phyloP scores from a whole-genome alignment of 2,113 vertebrate genomes.

The Triplophysa dalaica region DNA sequence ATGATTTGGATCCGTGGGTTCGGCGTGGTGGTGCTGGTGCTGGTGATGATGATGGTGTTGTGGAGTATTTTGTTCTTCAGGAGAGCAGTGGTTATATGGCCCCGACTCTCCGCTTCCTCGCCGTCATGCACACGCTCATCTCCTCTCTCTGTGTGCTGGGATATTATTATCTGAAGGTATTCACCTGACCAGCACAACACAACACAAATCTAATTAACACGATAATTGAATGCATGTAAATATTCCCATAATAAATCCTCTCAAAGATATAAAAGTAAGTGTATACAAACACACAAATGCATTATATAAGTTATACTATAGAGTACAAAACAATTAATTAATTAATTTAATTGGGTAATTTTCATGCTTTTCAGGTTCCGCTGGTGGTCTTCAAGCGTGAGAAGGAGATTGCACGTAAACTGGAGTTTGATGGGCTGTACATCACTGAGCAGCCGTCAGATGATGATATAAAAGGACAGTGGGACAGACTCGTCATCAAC shows the following conservation, averaged over 20 bases:
- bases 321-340: too few relatives aligned
- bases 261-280: too few relatives aligned
- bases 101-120: constrained; percentile 85
- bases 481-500: constrained; percentile 96
- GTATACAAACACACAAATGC: too few relatives aligned
- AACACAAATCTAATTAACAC: background rate
- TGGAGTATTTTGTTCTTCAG: constrained; percentile 94
- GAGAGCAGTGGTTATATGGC: constrained; percentile 99
- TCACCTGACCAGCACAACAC: too few relatives aligned
- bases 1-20: constrained; percentile 89
- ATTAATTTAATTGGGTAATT: background rate
- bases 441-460: constrained; percentile 97
- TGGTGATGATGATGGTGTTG: constrained; percentile 77
- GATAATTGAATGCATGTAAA: too few relatives aligned
- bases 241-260: too few relatives aligned
- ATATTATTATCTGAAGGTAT: constrained; percentile 95
- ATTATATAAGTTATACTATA: too few relatives aligned
- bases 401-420: constrained; percentile 94
- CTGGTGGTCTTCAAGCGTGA: constrained; percentile 96
- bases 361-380: constrained; percentile 78
- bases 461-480: constrained; percentile 97
- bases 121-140: constrained; percentile 91
- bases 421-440: constrained; percentile 96
- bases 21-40: constrained; percentile 79
- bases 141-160: constrained; percentile 96